Evolutionary conservation across 2,113 vertebrate genomes (phyloP).

Genomic region (Solea solea): DNA sequence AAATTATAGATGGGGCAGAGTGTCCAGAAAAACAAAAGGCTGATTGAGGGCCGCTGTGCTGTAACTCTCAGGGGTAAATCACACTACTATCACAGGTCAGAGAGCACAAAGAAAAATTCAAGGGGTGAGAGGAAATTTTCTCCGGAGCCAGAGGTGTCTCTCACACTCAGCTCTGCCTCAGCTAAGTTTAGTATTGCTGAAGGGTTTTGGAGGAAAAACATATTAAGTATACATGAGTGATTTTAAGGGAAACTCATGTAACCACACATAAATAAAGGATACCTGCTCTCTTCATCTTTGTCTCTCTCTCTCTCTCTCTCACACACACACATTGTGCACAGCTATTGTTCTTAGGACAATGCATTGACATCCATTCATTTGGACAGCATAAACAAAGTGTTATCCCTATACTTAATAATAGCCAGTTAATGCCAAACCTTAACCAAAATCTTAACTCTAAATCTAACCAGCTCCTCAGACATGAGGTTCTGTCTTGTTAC

Average conservation of each 20-base stretch:
- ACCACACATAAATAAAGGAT: conserved; percentile 61
- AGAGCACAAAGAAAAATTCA: conserved; percentile 63
- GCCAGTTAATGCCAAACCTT: too few relatives aligned
- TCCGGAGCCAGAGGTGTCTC: conserved; percentile 62
- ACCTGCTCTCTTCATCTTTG: conserved; percentile 18
- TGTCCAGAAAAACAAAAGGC: conserved; percentile 74
- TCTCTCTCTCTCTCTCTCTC: neutral
- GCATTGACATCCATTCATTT: too few relatives aligned
- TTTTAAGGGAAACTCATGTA: conserved; percentile 58
- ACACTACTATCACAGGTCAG: conserved; percentile 70
- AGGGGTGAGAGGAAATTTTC: conserved; percentile 61
- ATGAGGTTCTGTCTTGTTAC: too few relatives aligned
- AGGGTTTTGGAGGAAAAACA: conserved; percentile 42
- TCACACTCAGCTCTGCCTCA: conserved; percentile 31
- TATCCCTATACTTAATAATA: too few relatives aligned
- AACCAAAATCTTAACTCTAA: too few relatives aligned
- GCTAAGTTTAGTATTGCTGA: conserved; percentile 51
- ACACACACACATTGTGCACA: too few relatives aligned
- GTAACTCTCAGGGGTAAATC: conserved; percentile 68
- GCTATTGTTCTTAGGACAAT: too few relatives aligned
- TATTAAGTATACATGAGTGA: conserved; percentile 61
- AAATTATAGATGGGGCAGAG: conserved; percentile 70
- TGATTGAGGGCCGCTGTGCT: conserved; percentile 70
- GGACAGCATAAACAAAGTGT: too few relatives aligned
- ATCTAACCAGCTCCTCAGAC: too few relatives aligned